Evolutionary conservation across 2,888 invertebrate genomes (phyloP), one percentile per base, ranked within the genome.

Genomic region (Terebella lapidaria): DNA sequence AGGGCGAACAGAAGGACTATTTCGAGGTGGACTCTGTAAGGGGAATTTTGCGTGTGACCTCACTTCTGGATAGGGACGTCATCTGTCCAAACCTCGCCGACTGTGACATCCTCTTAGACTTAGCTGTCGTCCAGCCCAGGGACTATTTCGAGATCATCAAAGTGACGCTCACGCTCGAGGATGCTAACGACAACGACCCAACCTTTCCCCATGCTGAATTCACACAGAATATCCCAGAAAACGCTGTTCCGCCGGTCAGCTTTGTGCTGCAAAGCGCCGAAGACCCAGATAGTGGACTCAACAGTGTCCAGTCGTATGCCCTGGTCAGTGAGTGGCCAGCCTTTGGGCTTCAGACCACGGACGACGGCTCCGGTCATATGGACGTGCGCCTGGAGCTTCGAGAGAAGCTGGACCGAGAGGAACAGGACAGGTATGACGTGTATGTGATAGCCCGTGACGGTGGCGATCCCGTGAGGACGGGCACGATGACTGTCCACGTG

Each of bases 391-490:
- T 68, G 42, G 57, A 57, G 27, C 54, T 67, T 20, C 54, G 26
- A 1, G 57, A 58, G 35, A n/a, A 26, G 5, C 49, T 67, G 28
- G 95, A 97, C 82, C 90, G 77, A 47, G 79, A 78, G 63, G 54
- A 61, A 2, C 58, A 63, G 22, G 69, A 69, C 47, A n/a, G 60
- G 28, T 78, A 77, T 62, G 60, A 60, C 29, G 58, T 78, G 51
- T 63, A 61, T 1, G 71, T 78, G 2, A 62, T 70, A 18, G 78
- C 75, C 5, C 67, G 65, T 1, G 79, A 79, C 56, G 74, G 73
- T 60, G 78, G 77, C 0, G 67, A 64, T 26, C 72, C 74, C 3
- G 63, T 64, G 0, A 63, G 63, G 22, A 67, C 74, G 0, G 70
- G 76, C 1, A 68, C 71, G 2, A 69, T 74, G 3, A 57, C 60